Base-by-base conservation (phyloP, 2,113 vertebrate species). In the Camelus bactrianus region DNA sequence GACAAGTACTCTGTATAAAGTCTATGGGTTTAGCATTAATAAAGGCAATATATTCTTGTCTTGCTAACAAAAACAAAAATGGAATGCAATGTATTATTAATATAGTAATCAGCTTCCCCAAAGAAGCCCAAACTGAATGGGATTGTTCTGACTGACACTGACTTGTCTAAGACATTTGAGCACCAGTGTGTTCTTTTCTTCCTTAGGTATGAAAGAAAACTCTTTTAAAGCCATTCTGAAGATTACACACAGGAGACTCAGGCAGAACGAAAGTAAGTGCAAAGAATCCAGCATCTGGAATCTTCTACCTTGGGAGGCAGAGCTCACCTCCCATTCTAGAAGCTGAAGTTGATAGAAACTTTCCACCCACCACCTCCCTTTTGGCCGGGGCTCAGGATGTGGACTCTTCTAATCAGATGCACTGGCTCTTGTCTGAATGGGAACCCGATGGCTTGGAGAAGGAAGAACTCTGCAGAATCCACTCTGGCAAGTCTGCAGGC, bases 21-120 rank as follows among this genome's bases (percentile, higher is more conserved):
- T 92, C 93, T 95, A 28, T 76, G 89, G 77, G 62, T 70, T 96
- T 83, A 83, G 73, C 73, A 83, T 87, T 96, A 96, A 93, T 93
- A 94, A 96, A 97, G 72, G 79, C 67, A 80, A 93, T 91, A 54
- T 62, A 70, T 91, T 95, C 96, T 95, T 94, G 15, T 95, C 89
- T 94, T 89, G 38, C 82, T 89, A 89, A 73, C 62, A 80, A 87
- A 92, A 91, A 70, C n/a, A 73, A 88, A 88, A 95, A 82, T 19
- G 32, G 64, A 94, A 92, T 83, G 65, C 52, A 96, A 89, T 97
- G 85, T 95, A 54, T 62, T 85, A 73, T 89, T 85, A 93, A 54
- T 72, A 86, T 56, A 46, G 75, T 64, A 91, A 84, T 52, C 38
- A 62, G 69, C 64, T 94, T 92, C 58, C 64, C 35, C 85, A 58